These are phyloP conservation scores for Narcine bancroftii DNA, from an alignment of 2,113 vertebrate genomes.

Conservation along the genomic window DNA sequence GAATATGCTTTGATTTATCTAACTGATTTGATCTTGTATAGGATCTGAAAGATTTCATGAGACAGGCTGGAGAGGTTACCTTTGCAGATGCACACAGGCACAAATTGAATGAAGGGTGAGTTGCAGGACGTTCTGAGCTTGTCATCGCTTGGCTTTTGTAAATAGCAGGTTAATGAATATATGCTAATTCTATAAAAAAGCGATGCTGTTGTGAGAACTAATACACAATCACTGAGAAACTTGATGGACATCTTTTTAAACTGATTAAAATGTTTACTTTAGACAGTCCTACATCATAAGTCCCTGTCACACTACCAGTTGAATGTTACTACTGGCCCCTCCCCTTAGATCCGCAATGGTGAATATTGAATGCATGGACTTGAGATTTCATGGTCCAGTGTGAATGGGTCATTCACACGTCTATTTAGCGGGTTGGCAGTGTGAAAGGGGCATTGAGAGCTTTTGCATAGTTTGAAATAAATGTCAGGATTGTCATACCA, in stretches of 20 bases:
- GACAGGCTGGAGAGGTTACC: constrained; percentile 95
- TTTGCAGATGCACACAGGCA: constrained; percentile 94
- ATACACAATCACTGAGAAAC: neutral
- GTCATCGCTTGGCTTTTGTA: neutral
- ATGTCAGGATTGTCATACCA: neutral
- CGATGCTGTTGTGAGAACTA: neutral
- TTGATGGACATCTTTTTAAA: neutral
- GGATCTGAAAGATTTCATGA: constrained; percentile 99
- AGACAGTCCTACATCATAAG: neutral
- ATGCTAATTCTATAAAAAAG: neutral
- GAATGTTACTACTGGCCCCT: too few species aligned
- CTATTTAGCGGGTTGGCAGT: too few species aligned
- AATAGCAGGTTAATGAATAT: neutral
- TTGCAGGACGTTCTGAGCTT: neutral
- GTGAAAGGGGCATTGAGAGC: too few species aligned
- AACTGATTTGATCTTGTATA: constrained; percentile 63
- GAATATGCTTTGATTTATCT: constrained; percentile 50
- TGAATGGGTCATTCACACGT: too few species aligned
- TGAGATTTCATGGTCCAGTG: too few species aligned
- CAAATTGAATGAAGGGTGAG: constrained; percentile 69
- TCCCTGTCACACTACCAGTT: too few species aligned
- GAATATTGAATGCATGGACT: too few species aligned
- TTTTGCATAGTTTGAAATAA: neutral
- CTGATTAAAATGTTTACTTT: neutral
- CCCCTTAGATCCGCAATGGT: too few species aligned